These are phyloP conservation scores for Denticeps clupeoides DNA, from an alignment of 2,797 vertebrate genomes.

Conservation along the genomic window DNA sequence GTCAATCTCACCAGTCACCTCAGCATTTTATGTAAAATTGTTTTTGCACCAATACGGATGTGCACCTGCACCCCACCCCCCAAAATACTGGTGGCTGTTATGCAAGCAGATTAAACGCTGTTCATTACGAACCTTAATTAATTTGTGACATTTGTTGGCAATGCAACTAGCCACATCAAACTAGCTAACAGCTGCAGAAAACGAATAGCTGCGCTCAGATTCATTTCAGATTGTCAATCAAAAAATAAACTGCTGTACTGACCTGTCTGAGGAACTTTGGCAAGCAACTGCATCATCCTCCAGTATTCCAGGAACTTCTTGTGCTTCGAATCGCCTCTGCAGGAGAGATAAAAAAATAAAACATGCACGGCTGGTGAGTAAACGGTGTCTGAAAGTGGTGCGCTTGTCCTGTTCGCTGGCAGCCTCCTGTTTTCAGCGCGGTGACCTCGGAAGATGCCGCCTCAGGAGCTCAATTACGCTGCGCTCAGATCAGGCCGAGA, in stretches of 20 bases:
- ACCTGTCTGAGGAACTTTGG: constrained; percentile 74
- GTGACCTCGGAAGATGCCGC: too few species aligned
- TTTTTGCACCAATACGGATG: too few species aligned
- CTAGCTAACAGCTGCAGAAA: neutral
- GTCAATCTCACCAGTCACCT: too few species aligned
- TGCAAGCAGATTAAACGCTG: constrained; percentile 15
- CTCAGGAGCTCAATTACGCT: too few species aligned
- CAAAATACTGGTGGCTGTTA: neutral
- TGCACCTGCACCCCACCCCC: too few species aligned
- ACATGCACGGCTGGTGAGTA: constrained; percentile 7
- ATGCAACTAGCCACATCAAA: neutral
- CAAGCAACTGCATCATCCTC: constrained; percentile 60
- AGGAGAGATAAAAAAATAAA: constrained; percentile 18
- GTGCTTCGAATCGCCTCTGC: constrained; percentile 37
- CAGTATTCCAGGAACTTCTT: constrained; percentile 45
- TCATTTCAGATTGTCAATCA: too few species aligned
- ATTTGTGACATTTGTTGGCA: constrained; percentile 13
- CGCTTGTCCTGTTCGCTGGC: too few species aligned
- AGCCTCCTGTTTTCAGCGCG: too few species aligned
- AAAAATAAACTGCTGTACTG: constrained; percentile 26
- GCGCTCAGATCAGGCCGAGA: too few species aligned
- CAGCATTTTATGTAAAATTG: too few species aligned
- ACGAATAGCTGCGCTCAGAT: constrained; percentile 10
- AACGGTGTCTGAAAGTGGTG: too few species aligned
- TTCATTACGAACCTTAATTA: constrained; percentile 15